Conservation (phyloP, 1,140 invertebrate genomes). For the Lamellibrachia luymesi region DNA sequence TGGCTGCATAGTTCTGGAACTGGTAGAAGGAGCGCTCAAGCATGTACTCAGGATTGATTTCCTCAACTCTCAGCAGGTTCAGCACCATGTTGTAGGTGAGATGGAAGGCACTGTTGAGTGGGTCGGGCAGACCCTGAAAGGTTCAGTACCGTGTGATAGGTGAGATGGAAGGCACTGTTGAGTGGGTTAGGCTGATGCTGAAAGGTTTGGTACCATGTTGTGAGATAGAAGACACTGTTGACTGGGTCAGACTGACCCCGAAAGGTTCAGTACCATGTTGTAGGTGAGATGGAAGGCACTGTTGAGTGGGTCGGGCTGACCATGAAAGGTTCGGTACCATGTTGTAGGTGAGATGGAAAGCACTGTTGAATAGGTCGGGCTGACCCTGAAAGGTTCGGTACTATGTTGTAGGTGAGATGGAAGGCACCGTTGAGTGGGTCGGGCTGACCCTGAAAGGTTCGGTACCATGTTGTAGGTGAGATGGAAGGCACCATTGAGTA, state of each 20-base stretch:
- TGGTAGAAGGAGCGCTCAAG: conserved; percentile 97
- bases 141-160: conserved; percentile 93
- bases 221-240: conserved; percentile 98
- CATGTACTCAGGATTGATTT: conserved; percentile 99
- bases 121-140: conserved; percentile 78
- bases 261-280: conserved; percentile 97
- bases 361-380: not conserved
- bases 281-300: conserved; percentile 99
- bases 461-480: not conserved
- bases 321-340: conserved; percentile 53
- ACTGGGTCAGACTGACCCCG: conserved; percentile 88
- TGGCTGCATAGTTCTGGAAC: conserved; percentile 95
- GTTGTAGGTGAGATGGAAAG: not conserved
- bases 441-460: not conserved
- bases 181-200: conserved; percentile 88
- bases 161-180: conserved; percentile 98
- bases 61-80: conserved; percentile 92
- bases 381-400: not conserved
- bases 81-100: conserved; percentile 99
- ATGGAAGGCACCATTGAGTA: not conserved
- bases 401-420: not conserved
- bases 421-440: not conserved
- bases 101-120: conserved; percentile 98
- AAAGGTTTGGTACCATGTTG: conserved; percentile 97
- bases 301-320: conserved; percentile 92